These are phyloP conservation scores for Calliphora vicina DNA, from an alignment of 1,140 invertebrate genomes.

Conservation along the genomic window DNA sequence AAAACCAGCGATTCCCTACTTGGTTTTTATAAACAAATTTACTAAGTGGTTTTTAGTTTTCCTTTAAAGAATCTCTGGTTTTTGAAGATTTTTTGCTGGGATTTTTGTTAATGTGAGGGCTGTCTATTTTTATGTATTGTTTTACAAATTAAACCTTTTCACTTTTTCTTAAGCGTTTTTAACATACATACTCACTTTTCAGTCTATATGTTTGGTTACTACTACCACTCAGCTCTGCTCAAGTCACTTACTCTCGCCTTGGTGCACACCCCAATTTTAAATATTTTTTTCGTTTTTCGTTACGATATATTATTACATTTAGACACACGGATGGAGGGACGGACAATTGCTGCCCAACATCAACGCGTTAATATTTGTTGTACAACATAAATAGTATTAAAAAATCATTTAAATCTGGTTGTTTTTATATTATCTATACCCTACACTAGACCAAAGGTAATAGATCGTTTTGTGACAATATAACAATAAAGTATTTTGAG, in stretches of 20 bases:
- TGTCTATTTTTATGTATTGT: conserved; percentile 32
- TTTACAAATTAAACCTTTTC: conserved; percentile 34
- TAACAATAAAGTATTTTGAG: too few relatives aligned
- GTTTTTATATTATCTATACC: background rate
- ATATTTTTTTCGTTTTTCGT: conserved; percentile 7
- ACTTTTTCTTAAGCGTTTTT: conserved; percentile 26
- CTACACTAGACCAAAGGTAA: background rate
- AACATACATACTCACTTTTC: background rate
- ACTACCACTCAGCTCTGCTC: background rate
- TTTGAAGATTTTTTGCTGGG: background rate
- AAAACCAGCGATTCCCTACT: background rate
- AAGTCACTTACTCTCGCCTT: conserved; percentile 13
- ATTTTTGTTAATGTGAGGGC: background rate
- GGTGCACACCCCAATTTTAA: conserved; percentile 31
- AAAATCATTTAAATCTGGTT: conserved; percentile 12
- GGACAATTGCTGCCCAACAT: background rate
- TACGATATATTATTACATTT: conserved; percentile 11
- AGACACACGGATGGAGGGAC: background rate
- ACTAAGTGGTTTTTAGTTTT: background rate
- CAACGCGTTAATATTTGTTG: conserved; percentile 24
- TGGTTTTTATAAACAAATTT: too few relatives aligned
- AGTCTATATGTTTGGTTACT: background rate
- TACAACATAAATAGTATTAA: conserved; percentile 25
- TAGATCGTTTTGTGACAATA: too few relatives aligned
- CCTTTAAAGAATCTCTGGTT: background rate